A percentile compares a stretch with the other conserved stretches of the same genome.
These are phyloP conservation scores for Phalanger gymnotis DNA, from an alignment of 2,797 vertebrate species.

Conservation along the genomic window DNA sequence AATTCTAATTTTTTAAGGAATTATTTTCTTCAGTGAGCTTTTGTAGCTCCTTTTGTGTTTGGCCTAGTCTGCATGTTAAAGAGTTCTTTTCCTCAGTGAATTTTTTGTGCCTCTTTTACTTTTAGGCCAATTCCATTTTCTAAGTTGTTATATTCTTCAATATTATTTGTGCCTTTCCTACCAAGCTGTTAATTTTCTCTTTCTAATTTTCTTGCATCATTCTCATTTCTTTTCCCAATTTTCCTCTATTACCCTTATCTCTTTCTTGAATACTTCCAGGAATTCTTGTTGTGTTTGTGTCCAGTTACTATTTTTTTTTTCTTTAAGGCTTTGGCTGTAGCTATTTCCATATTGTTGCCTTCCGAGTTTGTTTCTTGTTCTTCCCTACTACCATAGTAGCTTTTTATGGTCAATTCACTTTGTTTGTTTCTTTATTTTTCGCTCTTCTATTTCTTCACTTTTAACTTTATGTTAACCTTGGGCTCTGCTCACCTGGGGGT, in stretches of 20 bases:
- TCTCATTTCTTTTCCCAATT: neutral
- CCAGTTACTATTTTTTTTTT: neutral
- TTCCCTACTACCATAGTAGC: neutral
- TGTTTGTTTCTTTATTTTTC: neutral
- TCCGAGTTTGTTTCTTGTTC: neutral
- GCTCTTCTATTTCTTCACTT: too few relatives aligned
- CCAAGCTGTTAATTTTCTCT: neutral
- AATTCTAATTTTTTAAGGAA: neutral
- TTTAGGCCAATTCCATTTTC: neutral
- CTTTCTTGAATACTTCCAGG: neutral
- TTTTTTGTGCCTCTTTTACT: neutral
- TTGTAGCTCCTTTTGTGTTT: neutral
- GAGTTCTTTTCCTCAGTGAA: neutral
- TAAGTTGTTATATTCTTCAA: neutral
- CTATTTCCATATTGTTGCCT: neutral
- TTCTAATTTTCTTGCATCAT: neutral
- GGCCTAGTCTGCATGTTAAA: neutral
- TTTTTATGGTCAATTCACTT: neutral
- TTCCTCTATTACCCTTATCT: neutral
- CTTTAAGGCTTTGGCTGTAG: neutral
- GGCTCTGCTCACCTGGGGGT: too few relatives aligned
- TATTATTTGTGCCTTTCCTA: neutral
- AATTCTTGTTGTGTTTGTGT: neutral
- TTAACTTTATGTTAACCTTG: too few relatives aligned
- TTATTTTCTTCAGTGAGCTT: neutral